These are phyloP conservation scores for Enteromius unitaeniatus DNA, from an alignment of 2,797 vertebrate species.

Conservation along the genomic window DNA sequence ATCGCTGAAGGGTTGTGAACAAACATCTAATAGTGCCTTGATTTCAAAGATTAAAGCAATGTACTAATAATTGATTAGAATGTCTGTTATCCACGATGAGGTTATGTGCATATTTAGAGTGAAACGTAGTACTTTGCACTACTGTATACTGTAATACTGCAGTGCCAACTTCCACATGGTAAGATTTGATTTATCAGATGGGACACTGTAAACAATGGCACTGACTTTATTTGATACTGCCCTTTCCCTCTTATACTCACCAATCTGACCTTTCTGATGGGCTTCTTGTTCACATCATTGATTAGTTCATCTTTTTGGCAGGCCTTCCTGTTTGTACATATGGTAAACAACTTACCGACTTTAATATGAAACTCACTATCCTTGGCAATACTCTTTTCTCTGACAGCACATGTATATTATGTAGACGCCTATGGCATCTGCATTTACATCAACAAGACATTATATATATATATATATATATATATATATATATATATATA, in stretches of 20 bases:
- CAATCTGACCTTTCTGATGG: not conserved
- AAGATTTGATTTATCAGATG: not conserved
- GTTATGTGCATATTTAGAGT: not conserved
- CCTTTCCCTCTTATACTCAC: not conserved
- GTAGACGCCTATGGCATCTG: not conserved
- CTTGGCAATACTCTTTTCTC: not conserved
- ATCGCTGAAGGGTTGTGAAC: slow-evolving; percentile 9
- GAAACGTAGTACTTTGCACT: not conserved
- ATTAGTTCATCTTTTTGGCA: not conserved
- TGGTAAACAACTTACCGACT: not conserved
- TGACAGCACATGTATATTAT: not conserved
- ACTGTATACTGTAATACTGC: not conserved
- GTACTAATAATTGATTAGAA: not conserved
- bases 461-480: too few species aligned
- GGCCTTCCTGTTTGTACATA: not conserved
- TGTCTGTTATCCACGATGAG: not conserved
- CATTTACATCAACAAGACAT: not conserved
- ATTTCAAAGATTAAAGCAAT: slow-evolving; percentile 8
- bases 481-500: too few species aligned
- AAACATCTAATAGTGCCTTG: not conserved
- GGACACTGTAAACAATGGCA: not conserved
- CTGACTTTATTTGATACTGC: slow-evolving; percentile 2
- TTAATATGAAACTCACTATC: not conserved
- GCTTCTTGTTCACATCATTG: not conserved
- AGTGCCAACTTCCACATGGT: not conserved